These are phyloP conservation scores for Rhinoraja longicauda DNA, from an alignment of 2,797 vertebrate genomes.

Conservation along the genomic window DNA sequence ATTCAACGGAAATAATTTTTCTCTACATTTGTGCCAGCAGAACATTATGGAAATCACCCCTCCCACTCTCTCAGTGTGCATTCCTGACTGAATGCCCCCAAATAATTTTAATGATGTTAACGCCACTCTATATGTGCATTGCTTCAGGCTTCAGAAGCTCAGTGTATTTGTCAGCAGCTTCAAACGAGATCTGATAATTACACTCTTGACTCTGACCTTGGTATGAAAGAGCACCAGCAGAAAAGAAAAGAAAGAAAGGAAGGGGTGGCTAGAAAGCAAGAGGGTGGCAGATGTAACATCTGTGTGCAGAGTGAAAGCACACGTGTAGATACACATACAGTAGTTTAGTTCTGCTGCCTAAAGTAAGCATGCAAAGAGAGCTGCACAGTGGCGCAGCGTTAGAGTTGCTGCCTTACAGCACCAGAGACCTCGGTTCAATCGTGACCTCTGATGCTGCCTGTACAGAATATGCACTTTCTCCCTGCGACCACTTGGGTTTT, in stretches of 20 bases:
- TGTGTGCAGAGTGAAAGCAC: neutral
- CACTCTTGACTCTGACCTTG: neutral
- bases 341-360: neutral
- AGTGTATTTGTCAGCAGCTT: neutral
- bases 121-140: no score
- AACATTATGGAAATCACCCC: neutral
- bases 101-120: neutral
- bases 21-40: no score
- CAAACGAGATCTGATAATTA: neutral
- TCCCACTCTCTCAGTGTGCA: neutral
- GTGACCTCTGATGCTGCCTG: no score
- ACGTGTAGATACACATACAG: no score
- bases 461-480: no score
- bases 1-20: neutral
- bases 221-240: neutral
- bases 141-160: neutral
- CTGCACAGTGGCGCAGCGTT: no score
- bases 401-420: no score
- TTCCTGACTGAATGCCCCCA: neutral
- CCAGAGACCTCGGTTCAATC: no score
- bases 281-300: neutral
- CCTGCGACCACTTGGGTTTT: no score
- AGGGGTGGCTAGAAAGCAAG: neutral
- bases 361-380: neutral
- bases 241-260: no score